Base-by-base conservation (phyloP, 2,113 vertebrate genomes). In the Prolemur simus region DNA sequence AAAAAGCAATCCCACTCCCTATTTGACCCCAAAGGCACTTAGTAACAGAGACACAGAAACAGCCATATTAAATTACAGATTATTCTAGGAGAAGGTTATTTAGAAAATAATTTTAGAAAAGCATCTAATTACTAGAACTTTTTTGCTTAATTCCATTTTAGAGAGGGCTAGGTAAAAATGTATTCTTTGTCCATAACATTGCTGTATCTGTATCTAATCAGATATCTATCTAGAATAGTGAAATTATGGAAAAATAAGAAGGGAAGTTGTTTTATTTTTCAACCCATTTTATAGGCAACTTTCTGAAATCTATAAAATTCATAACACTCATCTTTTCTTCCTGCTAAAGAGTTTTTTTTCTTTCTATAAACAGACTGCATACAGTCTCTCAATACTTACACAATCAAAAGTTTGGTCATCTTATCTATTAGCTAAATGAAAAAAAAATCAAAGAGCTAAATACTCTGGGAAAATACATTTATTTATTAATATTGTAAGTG, bases 141-240 rank as follows among this genome's bases (percentile, higher is more conserved):
- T 91, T 87, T 78, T 78, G 4, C 14, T 90, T 90, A 82, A 94
- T 90, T 94, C 23, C 8, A 84, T 88, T 96, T 74, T 73, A 78
- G 8, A 95, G 18, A 81, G 2, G 14, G 5, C 2, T 89, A 21
- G 27, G 17, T 64, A 95, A 87, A 91, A 94, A 64, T 29, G 6
- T 5, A 20, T 63, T 37, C 1, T 60, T 34, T 92, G 13, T 15
- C 32, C 1, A 14, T 87, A 84, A n/a, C 1, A 64, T 81, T 54
- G 2, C 12, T 86, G 0, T 71, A 8, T 42, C 11, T 74, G 20
- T 56, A 37, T 76, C 34, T 89, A 56, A 66, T 73, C 32, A 94
- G 37, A 39, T 63, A 37, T 56, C 39, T 63, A 66, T 25, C 9
- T 68, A 56, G 9, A 83, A 47, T 4, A 89, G 20, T 7, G 25